Evolutionary conservation across 2,888 invertebrate species (phyloP).

Genomic region (Oligia fasciuncula): DNA sequence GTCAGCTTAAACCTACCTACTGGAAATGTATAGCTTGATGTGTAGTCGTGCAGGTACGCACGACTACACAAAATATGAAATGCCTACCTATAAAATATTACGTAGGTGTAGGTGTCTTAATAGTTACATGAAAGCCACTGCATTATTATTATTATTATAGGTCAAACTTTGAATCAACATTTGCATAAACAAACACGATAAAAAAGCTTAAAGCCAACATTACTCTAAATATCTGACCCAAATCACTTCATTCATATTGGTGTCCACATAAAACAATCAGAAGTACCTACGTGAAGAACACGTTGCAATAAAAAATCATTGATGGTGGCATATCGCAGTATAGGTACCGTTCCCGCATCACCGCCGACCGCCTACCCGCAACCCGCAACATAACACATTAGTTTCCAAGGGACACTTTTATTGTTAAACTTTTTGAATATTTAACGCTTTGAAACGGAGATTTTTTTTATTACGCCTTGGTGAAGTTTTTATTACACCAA

Average conservation of each 20-base stretch:
- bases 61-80: neutral
- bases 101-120: neutral
- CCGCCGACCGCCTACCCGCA: conserved; percentile 57
- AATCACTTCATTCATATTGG: conserved; percentile 32
- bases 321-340: conserved; percentile 34
- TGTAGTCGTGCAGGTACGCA: neutral
- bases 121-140: neutral
- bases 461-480: conserved; percentile 83
- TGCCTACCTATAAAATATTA: neutral
- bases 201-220: conserved; percentile 32
- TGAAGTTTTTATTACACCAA: conserved; percentile 84
- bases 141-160: neutral
- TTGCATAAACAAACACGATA: conserved; percentile 14
- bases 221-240: conserved; percentile 40
- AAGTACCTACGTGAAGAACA: conserved; percentile 32
- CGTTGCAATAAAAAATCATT: conserved; percentile 60
- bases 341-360: conserved; percentile 25
- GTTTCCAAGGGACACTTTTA: conserved; percentile 77
- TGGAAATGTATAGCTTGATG: neutral
- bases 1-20: neutral
- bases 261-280: conserved; percentile 48
- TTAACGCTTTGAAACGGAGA: conserved; percentile 81
- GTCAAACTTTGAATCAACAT: conserved; percentile 26
- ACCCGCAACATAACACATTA: conserved; percentile 69
- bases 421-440: conserved; percentile 83